Conservation (phyloP, 1,140 invertebrate genomes). For the Drosophila pachea region DNA sequence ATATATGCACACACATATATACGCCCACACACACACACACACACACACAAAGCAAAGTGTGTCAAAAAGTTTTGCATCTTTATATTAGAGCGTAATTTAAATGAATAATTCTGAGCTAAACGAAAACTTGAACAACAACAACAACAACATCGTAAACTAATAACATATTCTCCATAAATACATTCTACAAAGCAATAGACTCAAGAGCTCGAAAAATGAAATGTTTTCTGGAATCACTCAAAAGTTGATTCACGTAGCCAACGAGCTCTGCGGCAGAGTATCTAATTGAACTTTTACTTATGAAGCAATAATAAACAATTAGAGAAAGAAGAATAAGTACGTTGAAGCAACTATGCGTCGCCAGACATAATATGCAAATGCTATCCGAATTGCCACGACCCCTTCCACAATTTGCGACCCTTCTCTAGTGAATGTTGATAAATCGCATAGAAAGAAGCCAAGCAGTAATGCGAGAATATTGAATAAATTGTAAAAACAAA, state of each 20-base stretch:
- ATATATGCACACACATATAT: conserved; percentile 1
- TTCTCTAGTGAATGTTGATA: conserved; percentile 29
- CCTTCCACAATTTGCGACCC: neutral
- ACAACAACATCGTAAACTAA: conserved; percentile 35
- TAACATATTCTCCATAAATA: neutral
- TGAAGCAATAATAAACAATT: conserved; percentile 18
- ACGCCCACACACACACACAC: neutral
- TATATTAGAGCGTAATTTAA: conserved; percentile 73
- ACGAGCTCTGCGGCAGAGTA: conserved; percentile 18
- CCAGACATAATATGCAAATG: neutral
- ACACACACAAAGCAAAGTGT: conserved; percentile 53
- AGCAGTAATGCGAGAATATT: conserved; percentile 45
- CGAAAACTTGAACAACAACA: conserved; percentile 26
- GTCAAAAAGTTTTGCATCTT: conserved; percentile 75
- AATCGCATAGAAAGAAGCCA: conserved; percentile 63
- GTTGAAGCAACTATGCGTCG: conserved; percentile 5
- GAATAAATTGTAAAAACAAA: conserved; percentile 57
- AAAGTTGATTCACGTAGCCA: conserved; percentile 10
- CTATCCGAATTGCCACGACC: conserved; percentile 26
- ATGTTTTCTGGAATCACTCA: neutral
- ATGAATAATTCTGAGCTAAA: conserved; percentile 16
- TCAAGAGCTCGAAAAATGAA: neutral
- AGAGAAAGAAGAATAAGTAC: neutral
- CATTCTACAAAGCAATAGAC: conserved; percentile 22
- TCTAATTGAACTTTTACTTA: neutral